phyloP scores from a whole-genome alignment of 2,113 vertebrate species.

The Salvelinus alpinus region DNA sequence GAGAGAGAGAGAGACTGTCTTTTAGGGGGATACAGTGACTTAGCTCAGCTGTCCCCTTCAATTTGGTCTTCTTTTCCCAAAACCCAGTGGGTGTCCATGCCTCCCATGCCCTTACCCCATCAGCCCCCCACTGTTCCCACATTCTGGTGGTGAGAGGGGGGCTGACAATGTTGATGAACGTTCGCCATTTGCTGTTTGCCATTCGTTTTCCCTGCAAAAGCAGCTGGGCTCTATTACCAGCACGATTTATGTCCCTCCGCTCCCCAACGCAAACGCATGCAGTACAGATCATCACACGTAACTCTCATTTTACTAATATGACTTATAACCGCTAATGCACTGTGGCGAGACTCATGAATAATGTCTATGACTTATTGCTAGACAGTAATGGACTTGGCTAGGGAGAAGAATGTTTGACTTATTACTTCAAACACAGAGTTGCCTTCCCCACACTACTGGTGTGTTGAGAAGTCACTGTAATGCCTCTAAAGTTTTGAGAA shows the following conservation, averaged over 20 bases:
- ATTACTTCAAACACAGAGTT: neutral
- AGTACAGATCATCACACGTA: conserved; percentile 26
- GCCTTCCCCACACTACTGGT: neutral
- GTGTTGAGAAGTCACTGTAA: neutral
- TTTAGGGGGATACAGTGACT: too few species aligned
- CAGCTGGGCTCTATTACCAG: conserved; percentile 40
- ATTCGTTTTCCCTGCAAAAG: conserved; percentile 4
- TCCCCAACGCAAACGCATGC: conserved; percentile 34
- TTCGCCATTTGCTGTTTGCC: neutral
- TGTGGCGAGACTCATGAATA: neutral
- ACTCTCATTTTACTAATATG: conserved; percentile 27
- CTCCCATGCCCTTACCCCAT: conserved; percentile 4
- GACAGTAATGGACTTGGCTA: too few species aligned
- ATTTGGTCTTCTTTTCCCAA: conserved; percentile 58
- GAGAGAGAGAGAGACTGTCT: too few species aligned
- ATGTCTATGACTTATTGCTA: conserved; percentile 8
- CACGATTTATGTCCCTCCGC: conserved; percentile 46
- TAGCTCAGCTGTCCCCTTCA: conserved; percentile 52
- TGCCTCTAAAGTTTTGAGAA: neutral
- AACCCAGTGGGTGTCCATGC: conserved; percentile 48
- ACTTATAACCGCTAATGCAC: conserved; percentile 8
- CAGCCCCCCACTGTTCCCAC: too few species aligned
- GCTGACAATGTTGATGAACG: neutral
- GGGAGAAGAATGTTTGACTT: too few species aligned
- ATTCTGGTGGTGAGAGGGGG: neutral